Evolutionary conservation across 1,140 invertebrate species (phyloP), one percentile per base, ranked within the genome.

Genomic region (Zaprionus taronus): DNA sequence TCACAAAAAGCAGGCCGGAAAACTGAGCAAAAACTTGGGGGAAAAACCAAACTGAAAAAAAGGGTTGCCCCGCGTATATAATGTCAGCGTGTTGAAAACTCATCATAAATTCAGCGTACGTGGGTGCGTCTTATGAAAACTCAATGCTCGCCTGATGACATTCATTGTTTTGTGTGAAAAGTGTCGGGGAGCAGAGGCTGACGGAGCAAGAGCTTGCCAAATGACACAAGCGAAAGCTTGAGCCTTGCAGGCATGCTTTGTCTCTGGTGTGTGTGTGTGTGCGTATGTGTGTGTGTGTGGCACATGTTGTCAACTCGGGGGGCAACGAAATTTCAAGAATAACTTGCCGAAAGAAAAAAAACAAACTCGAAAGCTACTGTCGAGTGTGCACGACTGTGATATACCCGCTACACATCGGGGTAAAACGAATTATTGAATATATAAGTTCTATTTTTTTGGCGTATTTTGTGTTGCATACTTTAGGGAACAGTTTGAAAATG

Each of bases 151-250:
- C 65, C 65, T 90, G 84, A 89, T 89, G 84, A 89, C 85, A 90
- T 83, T 90, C 85, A 89, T 89, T 89, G 84, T 89, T 87, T 90
- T 89, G 84, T 84, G 75, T 81, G 76, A 74, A 80, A 34, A 56
- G 66, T 22, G 20, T 17, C 6, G 65, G 22, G 47, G 31, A 15
- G 53, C 12, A 15, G 7, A 24, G 17, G 7, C 41, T 9, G 14
- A 34, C 5, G 26, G n/a, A 17, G 44, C 15, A 4, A 7, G 28
- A 31, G 72, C 62, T 71, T 73, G 79, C 62, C 72, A 83, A 80
- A 80, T 77, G 81, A 83, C 81, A 77, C 47, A 73, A 76, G 41
- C 49, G 17, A 36, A 31, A 6, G 44, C 28, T 15, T 12, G 22
- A 26, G 17, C 22, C 53, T 49, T 24, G 14, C 41, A 49, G 47